A percentile compares a stretch with the other conserved stretches of the same genome.
These are phyloP conservation scores for Setophaga coronata DNA, from an alignment of 2,113 vertebrate genomes.

Conservation along the genomic window DNA sequence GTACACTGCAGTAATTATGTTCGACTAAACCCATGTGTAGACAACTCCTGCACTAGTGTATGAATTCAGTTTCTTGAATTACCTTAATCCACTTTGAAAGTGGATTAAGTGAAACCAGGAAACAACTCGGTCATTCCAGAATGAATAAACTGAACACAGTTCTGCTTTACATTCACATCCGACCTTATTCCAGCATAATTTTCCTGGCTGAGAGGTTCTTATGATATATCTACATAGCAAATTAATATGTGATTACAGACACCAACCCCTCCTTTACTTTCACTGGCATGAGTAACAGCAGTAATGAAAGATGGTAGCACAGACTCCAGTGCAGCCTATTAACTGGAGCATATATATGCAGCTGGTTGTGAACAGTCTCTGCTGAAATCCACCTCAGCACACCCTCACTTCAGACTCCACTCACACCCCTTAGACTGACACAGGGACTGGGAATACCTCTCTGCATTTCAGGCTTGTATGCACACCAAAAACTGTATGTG, in stretches of 20 bases:
- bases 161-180: slow-evolving; percentile 15
- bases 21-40: neutral
- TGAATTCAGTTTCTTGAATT: slow-evolving; percentile 27
- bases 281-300: slow-evolving; percentile 34
- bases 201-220: slow-evolving; percentile 17
- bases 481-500: neutral
- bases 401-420: neutral
- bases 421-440: neutral
- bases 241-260: slow-evolving; percentile 28
- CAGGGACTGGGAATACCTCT: neutral
- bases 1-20: neutral
- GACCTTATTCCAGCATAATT: neutral
- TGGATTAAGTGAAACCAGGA: slow-evolving; percentile 39
- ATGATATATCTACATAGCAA: slow-evolving; percentile 51
- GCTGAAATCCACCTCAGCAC: neutral
- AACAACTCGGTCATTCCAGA: neutral
- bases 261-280: slow-evolving; percentile 33
- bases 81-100: slow-evolving; percentile 26
- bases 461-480: neutral
- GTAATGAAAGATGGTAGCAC: slow-evolving; percentile 52
- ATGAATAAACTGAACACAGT: neutral
- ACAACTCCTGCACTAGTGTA: neutral
- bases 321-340: neutral
- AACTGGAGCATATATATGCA: neutral
- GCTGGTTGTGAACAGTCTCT: neutral